Conservation (phyloP, 2,888 invertebrate species). For the Achlya flavicornis region DNA sequence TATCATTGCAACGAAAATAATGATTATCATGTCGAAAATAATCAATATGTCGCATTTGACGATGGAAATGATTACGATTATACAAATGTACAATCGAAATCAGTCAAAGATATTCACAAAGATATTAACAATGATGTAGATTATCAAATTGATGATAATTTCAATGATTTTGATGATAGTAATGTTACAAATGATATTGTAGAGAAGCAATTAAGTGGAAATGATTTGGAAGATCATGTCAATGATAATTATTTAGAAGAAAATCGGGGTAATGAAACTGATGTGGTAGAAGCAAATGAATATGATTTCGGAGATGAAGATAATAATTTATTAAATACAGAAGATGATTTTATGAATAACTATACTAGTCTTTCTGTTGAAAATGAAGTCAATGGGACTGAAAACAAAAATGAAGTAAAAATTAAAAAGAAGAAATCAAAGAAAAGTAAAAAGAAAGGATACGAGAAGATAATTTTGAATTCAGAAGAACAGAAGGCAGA, state of each 20-base stretch:
- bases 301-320: background rate
- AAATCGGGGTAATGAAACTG: background rate
- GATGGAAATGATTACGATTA: slow-evolving; percentile 7
- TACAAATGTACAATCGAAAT: background rate
- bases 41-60: slow-evolving; percentile 20
- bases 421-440: slow-evolving; percentile 32
- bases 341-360: background rate
- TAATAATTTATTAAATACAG: background rate
- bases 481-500: slow-evolving; percentile 70
- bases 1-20: slow-evolving; percentile 22
- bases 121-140: background rate
- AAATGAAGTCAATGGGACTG: slow-evolving; percentile 17
- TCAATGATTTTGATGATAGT: slow-evolving; percentile 10
- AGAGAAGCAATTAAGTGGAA: background rate
- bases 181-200: slow-evolving; percentile 8
- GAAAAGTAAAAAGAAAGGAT: slow-evolving; percentile 45
- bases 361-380: background rate
- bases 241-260: background rate
- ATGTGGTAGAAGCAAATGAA: background rate
- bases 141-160: slow-evolving; percentile 23
- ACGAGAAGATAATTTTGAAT: slow-evolving; percentile 54
- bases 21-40: slow-evolving; percentile 17
- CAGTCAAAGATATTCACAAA: background rate
- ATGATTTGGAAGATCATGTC: background rate
- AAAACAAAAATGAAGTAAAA: slow-evolving; percentile 17